phyloP scores from a whole-genome alignment of 2,113 vertebrate species.

The Xenotilapia longispinis region DNA sequence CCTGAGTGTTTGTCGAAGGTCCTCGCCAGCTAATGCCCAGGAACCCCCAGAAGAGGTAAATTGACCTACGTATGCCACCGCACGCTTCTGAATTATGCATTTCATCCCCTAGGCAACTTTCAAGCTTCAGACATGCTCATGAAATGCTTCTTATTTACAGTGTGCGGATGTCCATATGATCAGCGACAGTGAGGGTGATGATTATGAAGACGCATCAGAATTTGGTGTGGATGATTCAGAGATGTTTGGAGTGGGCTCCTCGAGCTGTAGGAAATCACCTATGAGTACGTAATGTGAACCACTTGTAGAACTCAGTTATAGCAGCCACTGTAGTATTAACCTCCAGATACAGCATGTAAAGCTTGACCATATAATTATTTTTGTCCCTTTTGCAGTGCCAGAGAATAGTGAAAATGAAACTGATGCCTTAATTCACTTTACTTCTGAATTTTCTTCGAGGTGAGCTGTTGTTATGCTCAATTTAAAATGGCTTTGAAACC shows the following conservation, averaged over 20 bases:
- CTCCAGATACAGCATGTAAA: not conserved
- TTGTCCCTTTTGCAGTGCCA: constrained; percentile 79
- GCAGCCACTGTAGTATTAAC: not conserved
- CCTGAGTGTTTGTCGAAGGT: constrained; percentile 90
- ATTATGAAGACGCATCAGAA: constrained; percentile 97
- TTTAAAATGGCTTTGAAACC: not conserved
- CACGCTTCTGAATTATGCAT: not conserved
- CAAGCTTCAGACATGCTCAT: not conserved
- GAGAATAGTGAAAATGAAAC: constrained; percentile 98
- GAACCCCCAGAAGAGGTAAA: constrained; percentile 91
- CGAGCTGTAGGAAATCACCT: constrained; percentile 89
- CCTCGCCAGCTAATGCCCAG: constrained; percentile 82
- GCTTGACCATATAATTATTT: not conserved
- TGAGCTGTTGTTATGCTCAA: constrained; percentile 36
- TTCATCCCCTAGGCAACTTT: not conserved
- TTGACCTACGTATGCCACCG: not conserved
- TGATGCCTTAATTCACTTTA: constrained; percentile 99
- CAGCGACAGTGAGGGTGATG: constrained; percentile 96
- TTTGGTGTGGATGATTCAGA: constrained; percentile 97
- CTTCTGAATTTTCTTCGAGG: constrained; percentile 98
- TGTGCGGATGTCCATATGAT: constrained; percentile 98
- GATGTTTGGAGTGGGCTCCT: constrained; percentile 91
- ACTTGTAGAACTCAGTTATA: not conserved
- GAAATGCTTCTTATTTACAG: constrained; percentile 50
- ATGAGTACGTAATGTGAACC: constrained; percentile 82